phyloP scores from a whole-genome alignment of 1,140 invertebrate genomes.

The Zaprionus inermis region DNA sequence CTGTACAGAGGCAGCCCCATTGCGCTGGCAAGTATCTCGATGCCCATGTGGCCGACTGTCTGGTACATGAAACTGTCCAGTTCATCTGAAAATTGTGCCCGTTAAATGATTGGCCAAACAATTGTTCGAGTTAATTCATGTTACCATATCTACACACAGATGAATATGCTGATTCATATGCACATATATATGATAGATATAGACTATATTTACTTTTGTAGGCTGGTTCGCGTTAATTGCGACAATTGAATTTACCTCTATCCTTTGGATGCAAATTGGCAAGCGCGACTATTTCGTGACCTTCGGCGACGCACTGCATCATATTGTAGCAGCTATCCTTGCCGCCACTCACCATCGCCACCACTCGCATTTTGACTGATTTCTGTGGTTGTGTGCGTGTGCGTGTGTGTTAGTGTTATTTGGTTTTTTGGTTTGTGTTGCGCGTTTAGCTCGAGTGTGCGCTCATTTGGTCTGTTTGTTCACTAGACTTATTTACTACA shows the following conservation, averaged over 20 bases:
- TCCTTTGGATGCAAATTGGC: constrained; percentile 96
- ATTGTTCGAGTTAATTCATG: not conserved
- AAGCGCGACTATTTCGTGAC: constrained; percentile 97
- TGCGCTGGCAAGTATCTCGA: constrained; percentile 96
- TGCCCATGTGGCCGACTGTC: constrained; percentile 98
- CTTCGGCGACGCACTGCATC: constrained; percentile 98
- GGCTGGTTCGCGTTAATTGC: not conserved
- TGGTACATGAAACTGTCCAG: constrained; percentile 99
- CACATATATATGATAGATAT: not conserved
- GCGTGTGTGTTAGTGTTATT: constrained; percentile 21
- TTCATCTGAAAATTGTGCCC: constrained; percentile 89
- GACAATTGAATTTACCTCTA: constrained; percentile 87
- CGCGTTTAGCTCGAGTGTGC: constrained; percentile 61
- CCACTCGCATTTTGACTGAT: constrained; percentile 90
- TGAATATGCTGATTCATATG: not conserved
- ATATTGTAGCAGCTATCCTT: constrained; percentile 99
- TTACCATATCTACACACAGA: not conserved
- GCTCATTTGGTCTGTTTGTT: constrained; percentile 78
- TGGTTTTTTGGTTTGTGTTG: constrained; percentile 68
- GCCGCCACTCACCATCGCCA: constrained; percentile 97
- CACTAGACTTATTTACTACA: constrained; percentile 68
- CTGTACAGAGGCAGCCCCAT: constrained; percentile 96
- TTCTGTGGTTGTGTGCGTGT: constrained; percentile 7
- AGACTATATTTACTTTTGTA: constrained; percentile 3
- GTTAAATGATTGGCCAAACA: constrained; percentile 39